Evolutionary conservation across 1,140 invertebrate genomes (phyloP).

Genomic region (Tenebrio molitor): DNA sequence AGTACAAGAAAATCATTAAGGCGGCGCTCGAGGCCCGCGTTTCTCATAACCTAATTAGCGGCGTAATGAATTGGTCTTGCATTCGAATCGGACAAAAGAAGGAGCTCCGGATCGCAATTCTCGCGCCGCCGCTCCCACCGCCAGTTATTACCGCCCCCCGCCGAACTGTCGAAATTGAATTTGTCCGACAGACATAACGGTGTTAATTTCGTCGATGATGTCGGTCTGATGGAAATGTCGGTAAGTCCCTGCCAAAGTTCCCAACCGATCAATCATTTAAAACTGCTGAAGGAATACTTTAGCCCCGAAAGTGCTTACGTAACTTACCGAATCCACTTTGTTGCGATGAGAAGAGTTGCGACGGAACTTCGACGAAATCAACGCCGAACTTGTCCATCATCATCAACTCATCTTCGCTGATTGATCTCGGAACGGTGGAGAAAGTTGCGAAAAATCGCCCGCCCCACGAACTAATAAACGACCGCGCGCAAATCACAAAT

Average conservation of each 20-base stretch:
- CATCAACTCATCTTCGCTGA: neutral
- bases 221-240: constrained; percentile 24
- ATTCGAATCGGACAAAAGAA: no score
- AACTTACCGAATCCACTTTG: constrained; percentile 24
- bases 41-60: constrained; percentile 1
- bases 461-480: no score
- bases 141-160: no score
- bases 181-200: no score
- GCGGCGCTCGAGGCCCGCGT: neutral
- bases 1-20: constrained; percentile 7
- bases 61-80: constrained; percentile 1
- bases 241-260: constrained; percentile 10
- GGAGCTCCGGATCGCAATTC: no score
- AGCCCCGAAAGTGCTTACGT: constrained; percentile 17
- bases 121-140: neutral
- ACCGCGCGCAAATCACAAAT: no score
- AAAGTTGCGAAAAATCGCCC: no score
- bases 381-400: constrained; percentile 9
- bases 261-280: constrained; percentile 32
- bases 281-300: constrained; percentile 35
- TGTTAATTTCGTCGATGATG: constrained; percentile 32
- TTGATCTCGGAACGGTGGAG: no score
- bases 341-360: constrained; percentile 21
- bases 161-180: constrained; percentile 2
- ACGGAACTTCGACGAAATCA: constrained; percentile 5